Evolutionary conservation across 2,888 invertebrate species (phyloP), one percentile per base, ranked within the genome.

Genomic region (Leptopterna dolabrata): DNA sequence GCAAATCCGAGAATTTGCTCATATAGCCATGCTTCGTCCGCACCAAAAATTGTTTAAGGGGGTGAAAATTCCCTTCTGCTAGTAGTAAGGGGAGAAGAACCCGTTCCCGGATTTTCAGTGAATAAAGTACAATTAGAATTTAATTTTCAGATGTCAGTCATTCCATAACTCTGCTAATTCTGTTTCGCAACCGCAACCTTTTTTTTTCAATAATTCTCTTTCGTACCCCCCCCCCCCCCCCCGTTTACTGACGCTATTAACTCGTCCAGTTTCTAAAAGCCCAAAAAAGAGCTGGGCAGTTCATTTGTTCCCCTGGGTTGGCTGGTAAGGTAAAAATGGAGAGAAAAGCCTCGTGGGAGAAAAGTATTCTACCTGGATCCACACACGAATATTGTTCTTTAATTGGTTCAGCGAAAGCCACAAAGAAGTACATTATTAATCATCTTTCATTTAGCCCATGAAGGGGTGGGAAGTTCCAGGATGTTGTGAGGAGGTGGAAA

Each of bases 361-460:
- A 63, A 63, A 63, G 63, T 63, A 24, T 63, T 63, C 27, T 27
- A 27, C 63, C 63, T 63, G 63, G 63, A 63, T 63, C 63, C 63
- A 63, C 63, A 63, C 63, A 63, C 24, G 73, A 73, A 73, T 73
- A 73, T 73, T 73, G 30, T 73, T 73, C 73, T 73, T 73, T 73
- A 73, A 73, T 73, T 73, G 73, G 73, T 30, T 36, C 19, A 4
- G 16, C 13, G 73, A 24, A 63, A 63, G 41, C 73, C 73, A 73
- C 73, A 73, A 73, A 63, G 63, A 63, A 73, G 36, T 73, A 41
- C 73, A 73, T 73, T 63, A 63, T 63, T 63, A 73, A 41, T 41
- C 73, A 73, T 73, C 36, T 73, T 73, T 73, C 73, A 73, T 73
- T 73, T 73, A 36, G 16, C 14, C 63, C 13, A 27, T 19, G 0